Conservation (phyloP, 2,888 invertebrate genomes). For the Drosophila longiperda region DNA sequence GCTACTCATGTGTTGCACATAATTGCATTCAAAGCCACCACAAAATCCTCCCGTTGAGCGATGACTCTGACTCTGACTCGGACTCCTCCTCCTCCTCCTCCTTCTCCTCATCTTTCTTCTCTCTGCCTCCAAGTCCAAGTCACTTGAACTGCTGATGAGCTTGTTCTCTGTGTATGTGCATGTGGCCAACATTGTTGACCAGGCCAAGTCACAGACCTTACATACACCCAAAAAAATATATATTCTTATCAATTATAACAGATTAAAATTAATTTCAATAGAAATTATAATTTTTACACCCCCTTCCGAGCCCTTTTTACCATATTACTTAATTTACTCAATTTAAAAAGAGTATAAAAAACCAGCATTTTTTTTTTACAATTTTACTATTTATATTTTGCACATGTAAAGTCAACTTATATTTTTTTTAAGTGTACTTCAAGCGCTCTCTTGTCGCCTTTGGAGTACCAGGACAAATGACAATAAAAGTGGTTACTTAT, state of each 20-base stretch:
- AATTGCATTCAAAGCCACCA: constrained; percentile 75
- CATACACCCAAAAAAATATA: not conserved
- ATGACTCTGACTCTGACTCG: not conserved
- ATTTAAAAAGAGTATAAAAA: not conserved
- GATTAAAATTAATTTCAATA: not conserved
- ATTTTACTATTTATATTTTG: not conserved
- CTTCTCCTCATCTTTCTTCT: not conserved
- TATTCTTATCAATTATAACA: too few species aligned
- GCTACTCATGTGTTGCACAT: constrained; percentile 72
- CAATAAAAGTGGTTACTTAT: constrained; percentile 74
- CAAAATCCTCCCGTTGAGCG: constrained; percentile 6
- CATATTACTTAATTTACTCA: too few species aligned
- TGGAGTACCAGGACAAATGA: constrained; percentile 69
- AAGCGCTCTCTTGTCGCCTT: constrained; percentile 24
- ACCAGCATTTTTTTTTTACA: not conserved
- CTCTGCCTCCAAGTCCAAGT: not conserved
- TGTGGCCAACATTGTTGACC: constrained; percentile 58
- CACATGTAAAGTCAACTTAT: not conserved
- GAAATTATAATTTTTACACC: not conserved
- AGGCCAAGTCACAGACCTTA: constrained; percentile 5
- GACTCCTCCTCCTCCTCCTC: not conserved
- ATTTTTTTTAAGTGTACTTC: not conserved
- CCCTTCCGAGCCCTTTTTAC: too few species aligned
- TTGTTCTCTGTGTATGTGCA: constrained; percentile 32
- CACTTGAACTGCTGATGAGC: constrained; percentile 50